These are phyloP conservation scores for Macrochelys suwanniensis DNA, from an alignment of 2,797 vertebrate species.

Conservation along the genomic window DNA sequence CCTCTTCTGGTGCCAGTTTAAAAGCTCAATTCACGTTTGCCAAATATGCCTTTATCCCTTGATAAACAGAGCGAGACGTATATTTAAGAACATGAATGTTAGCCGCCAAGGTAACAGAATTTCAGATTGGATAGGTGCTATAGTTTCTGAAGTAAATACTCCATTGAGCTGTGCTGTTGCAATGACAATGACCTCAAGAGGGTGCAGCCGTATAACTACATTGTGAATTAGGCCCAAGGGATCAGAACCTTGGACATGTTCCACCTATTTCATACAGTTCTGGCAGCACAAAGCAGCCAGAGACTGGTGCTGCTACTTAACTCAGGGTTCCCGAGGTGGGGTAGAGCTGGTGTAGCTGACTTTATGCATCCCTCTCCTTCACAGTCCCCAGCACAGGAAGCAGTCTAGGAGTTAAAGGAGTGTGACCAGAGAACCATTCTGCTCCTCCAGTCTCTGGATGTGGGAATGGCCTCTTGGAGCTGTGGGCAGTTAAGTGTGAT, in stretches of 20 bases:
- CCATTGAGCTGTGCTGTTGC: background rate
- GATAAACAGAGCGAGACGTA: background rate
- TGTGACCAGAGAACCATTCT: background rate
- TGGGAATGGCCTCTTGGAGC: background rate
- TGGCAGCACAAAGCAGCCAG: background rate
- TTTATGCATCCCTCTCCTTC: background rate
- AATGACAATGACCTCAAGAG: background rate
- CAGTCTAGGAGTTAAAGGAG: background rate
- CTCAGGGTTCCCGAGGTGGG: background rate
- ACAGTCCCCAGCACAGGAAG: background rate
- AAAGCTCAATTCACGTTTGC: background rate
- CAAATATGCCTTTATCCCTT: background rate
- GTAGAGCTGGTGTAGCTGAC: background rate
- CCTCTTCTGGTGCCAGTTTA: background rate
- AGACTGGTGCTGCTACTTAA: background rate
- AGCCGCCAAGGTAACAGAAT: background rate
- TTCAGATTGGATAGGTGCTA: background rate
- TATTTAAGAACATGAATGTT: background rate
- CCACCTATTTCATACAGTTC: accelerated
- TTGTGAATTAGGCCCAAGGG: accelerated
- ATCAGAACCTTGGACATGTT: accelerated
- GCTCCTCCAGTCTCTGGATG: background rate
- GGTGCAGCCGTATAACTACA: accelerated
- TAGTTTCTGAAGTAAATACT: background rate
- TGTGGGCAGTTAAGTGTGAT: background rate